Evolutionary conservation across 2,113 vertebrate species (phyloP), one percentile per base, ranked within the genome.

Genomic region (Elephantulus edwardii): DNA sequence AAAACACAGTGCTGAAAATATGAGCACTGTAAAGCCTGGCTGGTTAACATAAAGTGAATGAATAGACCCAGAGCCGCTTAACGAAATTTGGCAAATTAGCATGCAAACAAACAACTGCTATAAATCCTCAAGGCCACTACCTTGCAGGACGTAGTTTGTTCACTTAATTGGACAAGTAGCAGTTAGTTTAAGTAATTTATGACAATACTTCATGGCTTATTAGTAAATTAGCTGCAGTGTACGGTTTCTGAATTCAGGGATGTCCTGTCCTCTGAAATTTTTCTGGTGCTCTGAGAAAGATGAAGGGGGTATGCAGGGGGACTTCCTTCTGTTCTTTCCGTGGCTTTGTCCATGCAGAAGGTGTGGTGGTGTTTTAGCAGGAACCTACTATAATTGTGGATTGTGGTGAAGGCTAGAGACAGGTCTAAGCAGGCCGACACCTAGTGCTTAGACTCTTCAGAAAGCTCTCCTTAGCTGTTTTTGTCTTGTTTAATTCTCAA

Each of bases 131-230:
- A 94, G 92, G 95, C 91, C 76, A 78, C 60, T 94, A 86, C 83
- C 92, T 93, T 85, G 71, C 42, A 93, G 83, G 62, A 83, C 94
- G 75, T 92, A 95, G 95, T 96, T 95, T 96, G 95, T 95, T 95
- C 88, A 84, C 81, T 95, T 96, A 96, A 96, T 96, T 96, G 94
- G 93, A 96, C 96, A 96, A 96, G 88, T 94, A 95, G 82, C 95
- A 96, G 89, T 96, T 94, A 94, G 92, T 92, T 94, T 89, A 95
- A 91, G 89, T 95, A 96, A 96, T 95, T 94, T 96, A 96, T 95
- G 95, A 95, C 93, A 92, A 48, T 92, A 82, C 83, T 93, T 90
- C 91, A 94, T 88, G 91, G 93, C 90, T 94, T 96, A 93, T 95
- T 96, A 96, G 91, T 92, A 91, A 95, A 96, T 96, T 95, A 95